These are phyloP conservation scores for Glaucomys volans DNA, from an alignment of 2,113 vertebrate species.

Conservation along the genomic window DNA sequence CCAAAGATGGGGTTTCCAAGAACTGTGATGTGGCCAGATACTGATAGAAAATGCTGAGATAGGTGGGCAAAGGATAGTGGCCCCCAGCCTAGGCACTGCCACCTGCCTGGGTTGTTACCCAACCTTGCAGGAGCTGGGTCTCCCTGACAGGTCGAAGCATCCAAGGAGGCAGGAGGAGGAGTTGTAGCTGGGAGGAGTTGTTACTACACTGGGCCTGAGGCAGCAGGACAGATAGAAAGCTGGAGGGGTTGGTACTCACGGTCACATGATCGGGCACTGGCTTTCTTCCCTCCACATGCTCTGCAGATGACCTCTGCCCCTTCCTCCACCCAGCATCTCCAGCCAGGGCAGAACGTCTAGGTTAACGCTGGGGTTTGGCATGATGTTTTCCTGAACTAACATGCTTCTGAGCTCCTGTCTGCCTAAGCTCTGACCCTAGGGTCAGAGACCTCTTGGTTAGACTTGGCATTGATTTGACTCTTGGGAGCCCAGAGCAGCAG, in stretches of 20 bases:
- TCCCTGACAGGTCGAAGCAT: background rate
- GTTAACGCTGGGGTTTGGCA: background rate
- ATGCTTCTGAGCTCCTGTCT: background rate
- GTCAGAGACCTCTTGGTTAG: background rate
- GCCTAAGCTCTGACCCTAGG: background rate
- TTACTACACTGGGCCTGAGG: background rate
- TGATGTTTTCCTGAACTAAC: no score
- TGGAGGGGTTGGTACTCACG: background rate
- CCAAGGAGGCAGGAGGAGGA: no score
- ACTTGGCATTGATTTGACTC: background rate
- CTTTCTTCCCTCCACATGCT: background rate
- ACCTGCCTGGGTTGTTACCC: background rate
- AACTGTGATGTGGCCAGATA: background rate
- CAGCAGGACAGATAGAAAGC: background rate
- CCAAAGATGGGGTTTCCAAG: background rate
- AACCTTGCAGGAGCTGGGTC: background rate
- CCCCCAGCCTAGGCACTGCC: background rate
- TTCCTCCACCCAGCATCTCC: background rate
- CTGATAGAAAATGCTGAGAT: background rate
- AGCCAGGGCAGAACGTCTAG: background rate
- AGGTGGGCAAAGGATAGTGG: background rate
- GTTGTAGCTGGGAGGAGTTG: background rate
- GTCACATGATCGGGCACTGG: background rate
- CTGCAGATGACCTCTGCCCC: background rate
- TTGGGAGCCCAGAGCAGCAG: background rate